Percentiles rank a stretch among this genome's conserved stretches.
phyloP scores from a whole-genome alignment of 2,888 invertebrate genomes.

The Drosophila kanekoi region DNA sequence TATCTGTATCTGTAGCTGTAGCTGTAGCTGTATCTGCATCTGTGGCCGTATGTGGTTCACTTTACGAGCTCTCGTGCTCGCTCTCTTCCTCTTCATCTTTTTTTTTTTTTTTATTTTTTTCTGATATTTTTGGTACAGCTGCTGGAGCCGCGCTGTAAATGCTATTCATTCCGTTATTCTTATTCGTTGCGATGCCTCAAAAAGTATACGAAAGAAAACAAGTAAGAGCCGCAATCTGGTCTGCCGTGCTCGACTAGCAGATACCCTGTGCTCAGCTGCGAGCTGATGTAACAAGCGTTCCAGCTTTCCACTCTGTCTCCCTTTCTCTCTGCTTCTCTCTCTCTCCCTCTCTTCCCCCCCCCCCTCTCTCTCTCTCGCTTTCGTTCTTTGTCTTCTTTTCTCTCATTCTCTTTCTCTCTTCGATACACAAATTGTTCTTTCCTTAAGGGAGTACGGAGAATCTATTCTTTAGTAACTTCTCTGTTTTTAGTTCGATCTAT shows the following conservation, averaged over 20 bases:
- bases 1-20: conserved; percentile 44
- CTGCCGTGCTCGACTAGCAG: not conserved
- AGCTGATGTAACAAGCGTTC: too few species aligned
- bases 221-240: conserved; percentile 5
- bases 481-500: too few species aligned
- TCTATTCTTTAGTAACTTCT: too few species aligned
- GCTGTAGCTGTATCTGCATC: conserved; percentile 45
- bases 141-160: conserved; percentile 63
- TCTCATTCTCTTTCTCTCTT: too few species aligned
- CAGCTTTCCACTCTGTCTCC: too few species aligned
- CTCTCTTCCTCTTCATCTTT: conserved; percentile 26
- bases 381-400: too few species aligned
- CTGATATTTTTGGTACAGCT: conserved; percentile 61
- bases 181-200: conserved; percentile 21
- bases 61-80: conserved; percentile 67
- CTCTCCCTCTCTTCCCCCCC: too few species aligned
- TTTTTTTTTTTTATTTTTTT: conserved; percentile 2
- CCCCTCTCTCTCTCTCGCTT: too few species aligned
- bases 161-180: conserved; percentile 50
- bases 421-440: too few species aligned
- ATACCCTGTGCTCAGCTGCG: not conserved
- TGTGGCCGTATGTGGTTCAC: conserved; percentile 68
- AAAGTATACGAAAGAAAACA: conserved; percentile 26
- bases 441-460: too few species aligned
- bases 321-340: too few species aligned